These are phyloP conservation scores for Mythimna vitellina DNA, from an alignment of 2,888 invertebrate genomes.

Conservation along the genomic window DNA sequence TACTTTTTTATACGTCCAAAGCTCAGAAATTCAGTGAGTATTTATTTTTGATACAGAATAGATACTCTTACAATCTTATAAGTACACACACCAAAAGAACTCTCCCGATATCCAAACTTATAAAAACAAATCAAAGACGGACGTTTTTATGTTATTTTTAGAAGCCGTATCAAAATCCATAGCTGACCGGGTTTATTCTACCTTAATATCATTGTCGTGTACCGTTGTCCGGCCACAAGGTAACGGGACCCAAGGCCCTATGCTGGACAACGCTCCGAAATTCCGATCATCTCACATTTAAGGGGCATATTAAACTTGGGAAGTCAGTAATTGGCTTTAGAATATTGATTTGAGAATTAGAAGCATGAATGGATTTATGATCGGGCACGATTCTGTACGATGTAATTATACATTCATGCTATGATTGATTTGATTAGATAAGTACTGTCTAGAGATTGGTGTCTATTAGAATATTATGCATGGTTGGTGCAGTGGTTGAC, in stretches of 20 bases:
- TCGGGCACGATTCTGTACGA: constrained; percentile 29
- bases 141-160: constrained; percentile 34
- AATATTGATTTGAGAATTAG: constrained; percentile 45
- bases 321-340: constrained; percentile 29
- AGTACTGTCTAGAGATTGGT: not conserved
- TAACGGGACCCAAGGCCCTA: constrained; percentile 85
- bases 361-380: constrained; percentile 27
- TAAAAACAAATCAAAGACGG: constrained; percentile 34
- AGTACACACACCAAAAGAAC: constrained; percentile 11
- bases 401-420: constrained; percentile 34
- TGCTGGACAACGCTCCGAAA: constrained; percentile 70
- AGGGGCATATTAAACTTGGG: constrained; percentile 39
- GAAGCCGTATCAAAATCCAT: constrained; percentile 64
- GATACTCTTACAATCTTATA: not conserved
- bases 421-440: constrained; percentile 24
- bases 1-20: not conserved
- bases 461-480: not conserved
- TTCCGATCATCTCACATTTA: constrained; percentile 71
- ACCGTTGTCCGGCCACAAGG: constrained; percentile 77
- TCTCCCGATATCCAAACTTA: constrained; percentile 19
- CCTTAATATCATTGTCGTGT: constrained; percentile 77
- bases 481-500: no score
- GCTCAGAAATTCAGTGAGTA: not conserved
- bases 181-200: constrained; percentile 72
- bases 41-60: not conserved